Percentiles rank a stretch among this genome's conserved stretches.
These are phyloP conservation scores for Phalacrocorax carbo DNA, from an alignment of 2,113 vertebrate species.

Conservation along the genomic window DNA sequence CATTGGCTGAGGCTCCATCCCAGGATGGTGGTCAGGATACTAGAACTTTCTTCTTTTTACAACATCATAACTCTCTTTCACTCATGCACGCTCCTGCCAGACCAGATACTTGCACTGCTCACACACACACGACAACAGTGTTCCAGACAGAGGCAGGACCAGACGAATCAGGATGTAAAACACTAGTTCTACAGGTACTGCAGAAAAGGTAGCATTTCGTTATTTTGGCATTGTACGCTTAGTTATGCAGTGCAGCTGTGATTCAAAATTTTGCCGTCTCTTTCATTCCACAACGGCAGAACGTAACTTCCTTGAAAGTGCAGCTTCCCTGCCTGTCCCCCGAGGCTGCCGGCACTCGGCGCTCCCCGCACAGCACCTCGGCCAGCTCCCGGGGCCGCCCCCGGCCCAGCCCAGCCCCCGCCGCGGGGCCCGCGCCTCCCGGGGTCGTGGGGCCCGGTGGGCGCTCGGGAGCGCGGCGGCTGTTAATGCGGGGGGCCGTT, in stretches of 20 bases:
- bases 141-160: neutral
- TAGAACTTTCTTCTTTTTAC: neutral
- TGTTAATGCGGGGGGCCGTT: too few species aligned
- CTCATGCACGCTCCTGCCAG: neutral
- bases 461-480: accelerated
- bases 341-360: accelerated
- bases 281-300: neutral
- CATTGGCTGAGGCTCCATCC: neutral
- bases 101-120: neutral
- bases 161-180: neutral
- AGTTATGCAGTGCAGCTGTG: neutral
- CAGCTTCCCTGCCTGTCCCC: accelerated
- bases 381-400: neutral
- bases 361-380: neutral
- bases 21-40: neutral
- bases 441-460: neutral
- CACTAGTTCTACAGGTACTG: neutral
- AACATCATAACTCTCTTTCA: neutral
- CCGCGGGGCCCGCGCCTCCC: neutral
- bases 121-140: neutral
- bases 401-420: neutral
- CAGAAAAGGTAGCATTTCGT: neutral
- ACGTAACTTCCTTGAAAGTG: accelerated
- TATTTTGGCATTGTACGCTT: neutral
- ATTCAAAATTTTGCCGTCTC: neutral